Evolutionary conservation across 2,797 vertebrate species (phyloP), one percentile per base, ranked within the genome.

Genomic region (Sternarchorhynchus goeldii): DNA sequence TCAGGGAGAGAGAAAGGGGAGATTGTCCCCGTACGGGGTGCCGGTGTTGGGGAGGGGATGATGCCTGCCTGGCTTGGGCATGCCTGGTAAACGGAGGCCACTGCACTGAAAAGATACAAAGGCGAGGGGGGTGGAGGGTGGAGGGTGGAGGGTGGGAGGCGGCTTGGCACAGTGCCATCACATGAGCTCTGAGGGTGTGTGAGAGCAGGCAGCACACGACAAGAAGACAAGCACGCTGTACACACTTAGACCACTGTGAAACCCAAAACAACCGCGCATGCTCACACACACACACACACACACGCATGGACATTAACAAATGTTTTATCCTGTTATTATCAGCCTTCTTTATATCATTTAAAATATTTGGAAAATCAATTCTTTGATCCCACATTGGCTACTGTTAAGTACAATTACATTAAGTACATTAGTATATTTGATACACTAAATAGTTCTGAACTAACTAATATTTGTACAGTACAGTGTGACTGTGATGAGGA

Each of bases 61-160:
- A 95, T 92, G 94, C 93, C 94, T 94, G 94, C 94, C 93, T 94
- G 94, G 96, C 96, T 96, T 90, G 93, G 94, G 95, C 95, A 96
- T 92, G 92, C 93, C 94, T 95, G 95, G 92, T 92, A 93, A 93
- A 92, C 86, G 89, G 85, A 91, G 92, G 89, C 90, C 90, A 88
- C 81, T 89, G 89, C 90, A 79, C 87, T 89, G 68, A 71, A 57
- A 45, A 78, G 68, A 82, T 80, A 63, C 56, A 77, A 84, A 75
- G 60, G 56, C 57, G 55, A 66, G 62, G 66, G 50, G 31, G 17
- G 16, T 63, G 55, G 57, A 20, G 66, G 17, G 72, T 66, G 17
- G 53, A 41, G 63, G 34, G 58, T 25, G 71, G 63, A 20, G 34
- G 25, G 72, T 62, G 69, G 67, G 65, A 66, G 81, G 81, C 36